phyloP scores from a whole-genome alignment of 92 coral and sea anemone species.

The Nematostella vectensis region DNA sequence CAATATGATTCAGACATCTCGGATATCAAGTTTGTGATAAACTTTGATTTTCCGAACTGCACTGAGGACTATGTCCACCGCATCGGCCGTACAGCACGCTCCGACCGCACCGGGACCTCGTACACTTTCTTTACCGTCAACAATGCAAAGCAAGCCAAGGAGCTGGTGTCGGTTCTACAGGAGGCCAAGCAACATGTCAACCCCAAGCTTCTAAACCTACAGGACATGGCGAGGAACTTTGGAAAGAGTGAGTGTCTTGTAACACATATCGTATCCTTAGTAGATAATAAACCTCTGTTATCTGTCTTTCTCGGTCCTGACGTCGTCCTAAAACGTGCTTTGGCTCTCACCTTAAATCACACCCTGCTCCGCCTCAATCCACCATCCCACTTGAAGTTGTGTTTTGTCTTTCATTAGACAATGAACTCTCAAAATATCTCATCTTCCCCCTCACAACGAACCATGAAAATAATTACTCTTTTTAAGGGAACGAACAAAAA shows the following conservation, averaged over 20 bases:
- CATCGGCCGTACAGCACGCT: constrained; percentile 97
- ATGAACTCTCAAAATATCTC: too few species aligned
- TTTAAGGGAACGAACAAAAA: too few species aligned
- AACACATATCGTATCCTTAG: too few species aligned
- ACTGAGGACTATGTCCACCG: constrained; percentile 99
- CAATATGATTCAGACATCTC: constrained; percentile 94
- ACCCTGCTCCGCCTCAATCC: too few species aligned
- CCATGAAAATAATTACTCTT: too few species aligned
- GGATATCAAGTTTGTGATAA: constrained; percentile 99
- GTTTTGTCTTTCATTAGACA: too few species aligned
- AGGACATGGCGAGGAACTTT: constrained; percentile 67
- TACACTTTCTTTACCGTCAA: constrained; percentile 93
- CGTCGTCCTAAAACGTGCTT: too few species aligned
- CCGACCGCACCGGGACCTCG: constrained; percentile 93
- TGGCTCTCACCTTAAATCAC: too few species aligned
- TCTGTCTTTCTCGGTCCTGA: background rate
- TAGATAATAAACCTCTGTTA: background rate
- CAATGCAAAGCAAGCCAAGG: constrained; percentile 95
- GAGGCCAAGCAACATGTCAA: constrained; percentile 96
- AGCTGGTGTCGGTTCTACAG: constrained; percentile 65
- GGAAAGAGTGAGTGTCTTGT: constrained; percentile 66
- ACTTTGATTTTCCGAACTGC: constrained; percentile 96
- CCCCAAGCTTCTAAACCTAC: constrained; percentile 64
- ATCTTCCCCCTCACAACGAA: too few species aligned
- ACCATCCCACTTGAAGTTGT: too few species aligned